Evolutionary conservation across 23 tunicate species (phyloP), one percentile per base, ranked within the genome.

Genomic region (Trididemnum clinides): DNA sequence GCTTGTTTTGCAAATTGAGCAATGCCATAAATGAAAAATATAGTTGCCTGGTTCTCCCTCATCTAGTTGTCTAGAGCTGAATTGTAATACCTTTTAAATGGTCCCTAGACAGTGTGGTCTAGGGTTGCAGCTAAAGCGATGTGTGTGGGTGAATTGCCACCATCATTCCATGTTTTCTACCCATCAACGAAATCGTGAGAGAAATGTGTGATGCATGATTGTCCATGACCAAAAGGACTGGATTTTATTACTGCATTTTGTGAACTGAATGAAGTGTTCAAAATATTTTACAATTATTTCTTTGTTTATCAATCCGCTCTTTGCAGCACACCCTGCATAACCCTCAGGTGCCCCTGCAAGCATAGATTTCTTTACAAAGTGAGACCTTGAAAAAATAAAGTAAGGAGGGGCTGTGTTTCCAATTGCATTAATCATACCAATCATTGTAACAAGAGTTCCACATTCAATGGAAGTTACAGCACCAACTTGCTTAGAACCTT

Each of bases 401-500:
- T 26, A 63, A 32, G 84, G 84, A 10, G 84, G 84, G 4, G 64
- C 75, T 32, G 74, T 80, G 35, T 80, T 80, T 50, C 84, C 84
- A 21, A 58, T 77, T 27, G 84, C 84, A 80, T 80, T 80, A 12
- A 80, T 54, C 2, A 54, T 62, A 22, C 34, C 33, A 31, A 58
- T 28, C 26, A 26, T 28, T 63, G 84, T 80, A 63, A 80, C 34
- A 15, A 80, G 75, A 37, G 33, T 7, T 63, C 80, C 84, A 32
- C 75, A 34, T 22, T 80, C 84, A 50, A 22, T 23, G 23, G 84
- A 80, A 26, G 84, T 80, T 7, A 80, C 39, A 6, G 84, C 69
- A 30, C 80, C 86, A 66, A 82, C 77, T 64, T 66, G 77, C 81
- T 74, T 74, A 20, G 57, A 27, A 29, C 86, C 86, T 82, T 82